Base-by-base conservation (phyloP, 2,113 vertebrate species). In the Daubentonia madagascariensis region DNA sequence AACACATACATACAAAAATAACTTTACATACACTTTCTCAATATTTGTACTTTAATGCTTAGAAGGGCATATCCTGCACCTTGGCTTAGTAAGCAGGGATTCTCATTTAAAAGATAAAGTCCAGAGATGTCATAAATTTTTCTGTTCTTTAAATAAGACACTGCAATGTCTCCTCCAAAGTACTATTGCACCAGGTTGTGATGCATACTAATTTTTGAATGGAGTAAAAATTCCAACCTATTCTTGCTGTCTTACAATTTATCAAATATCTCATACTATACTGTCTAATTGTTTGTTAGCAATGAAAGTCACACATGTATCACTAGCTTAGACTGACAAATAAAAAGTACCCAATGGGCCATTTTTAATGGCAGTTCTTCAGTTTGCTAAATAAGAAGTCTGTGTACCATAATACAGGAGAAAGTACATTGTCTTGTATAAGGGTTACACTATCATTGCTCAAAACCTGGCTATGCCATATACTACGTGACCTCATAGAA, bases 71-170 rank as follows among this genome's bases (percentile, higher is more conserved):
- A 85, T 63, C 6, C 25, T 93, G 18, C 5, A 95, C 20, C 63
- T 13, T 52, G 32, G 65, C 10, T 16, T 59, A 48, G 17, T 35
- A 32, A 91, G 65, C 45, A 32, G 17, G 25, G 16, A 95, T 85
- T 73, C 54, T 91, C 35, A 88, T 84, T 81, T 96, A 61, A 93
- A 86, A 61, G 35, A 79, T 85, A 59, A 83, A 90, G 35, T 52
- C 40, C 25, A 95, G 45, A 91, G 22, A 91, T 32, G 40, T 79
- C 43, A 91, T 50, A 78, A 14, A 59, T 35, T 78, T 81, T 18
- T 50, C 28, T 78, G 11, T 50, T 52, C 23, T 95, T 93, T 83
- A 89, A 67, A 83, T 65, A 70, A 89, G 45, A 95, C 4, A 61
- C 23, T 65, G 2, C 8, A 91, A 22, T 65, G 45, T 93, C 32